A percentile compares a stretch with the other conserved stretches of the same genome.
Evolutionary conservation across 2,113 vertebrate species (phyloP).

Genomic region (Oreochromis tanganicae): DNA sequence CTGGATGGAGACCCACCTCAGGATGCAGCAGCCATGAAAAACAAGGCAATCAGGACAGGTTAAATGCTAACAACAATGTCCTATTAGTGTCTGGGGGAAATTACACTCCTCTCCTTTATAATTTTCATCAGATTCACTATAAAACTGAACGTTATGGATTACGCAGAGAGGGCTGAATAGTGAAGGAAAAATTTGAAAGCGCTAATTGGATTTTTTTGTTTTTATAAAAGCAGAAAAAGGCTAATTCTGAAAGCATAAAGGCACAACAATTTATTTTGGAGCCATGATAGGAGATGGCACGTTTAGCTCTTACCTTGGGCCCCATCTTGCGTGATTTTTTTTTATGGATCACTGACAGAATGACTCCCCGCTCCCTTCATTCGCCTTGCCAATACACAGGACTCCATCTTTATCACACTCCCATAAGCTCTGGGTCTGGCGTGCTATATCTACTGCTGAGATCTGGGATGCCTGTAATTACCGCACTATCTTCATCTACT

Average conservation of each 20-base stretch:
- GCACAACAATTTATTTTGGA: constrained; percentile 38
- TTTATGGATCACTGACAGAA: constrained; percentile 65
- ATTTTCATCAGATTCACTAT: constrained; percentile 21
- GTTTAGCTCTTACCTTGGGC: constrained; percentile 38
- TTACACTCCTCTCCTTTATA: constrained; percentile 19
- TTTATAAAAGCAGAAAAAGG: not conserved
- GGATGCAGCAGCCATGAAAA: constrained; percentile 56
- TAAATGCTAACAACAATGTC: constrained; percentile 63
- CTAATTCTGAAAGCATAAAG: not conserved
- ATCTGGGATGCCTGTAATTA: constrained; percentile 73
- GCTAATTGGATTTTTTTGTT: not conserved
- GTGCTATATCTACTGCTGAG: constrained; percentile 56
- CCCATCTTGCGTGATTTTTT: constrained; percentile 54
- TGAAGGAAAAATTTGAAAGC: not conserved
- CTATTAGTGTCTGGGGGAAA: constrained; percentile 55
- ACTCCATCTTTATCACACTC: constrained; percentile 48
- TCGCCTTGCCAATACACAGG: constrained; percentile 56
- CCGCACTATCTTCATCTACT: constrained; percentile 65
- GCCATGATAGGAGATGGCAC: not conserved
- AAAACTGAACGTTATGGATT: not conserved
- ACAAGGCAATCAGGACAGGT: constrained; percentile 62
- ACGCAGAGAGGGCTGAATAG: not conserved
- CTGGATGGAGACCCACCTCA: constrained; percentile 30
- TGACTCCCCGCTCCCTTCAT: constrained; percentile 63
- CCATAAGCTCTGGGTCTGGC: constrained; percentile 46